phyloP scores from a whole-genome alignment of 1,140 invertebrate genomes.

The Drosophila kikkawai region DNA sequence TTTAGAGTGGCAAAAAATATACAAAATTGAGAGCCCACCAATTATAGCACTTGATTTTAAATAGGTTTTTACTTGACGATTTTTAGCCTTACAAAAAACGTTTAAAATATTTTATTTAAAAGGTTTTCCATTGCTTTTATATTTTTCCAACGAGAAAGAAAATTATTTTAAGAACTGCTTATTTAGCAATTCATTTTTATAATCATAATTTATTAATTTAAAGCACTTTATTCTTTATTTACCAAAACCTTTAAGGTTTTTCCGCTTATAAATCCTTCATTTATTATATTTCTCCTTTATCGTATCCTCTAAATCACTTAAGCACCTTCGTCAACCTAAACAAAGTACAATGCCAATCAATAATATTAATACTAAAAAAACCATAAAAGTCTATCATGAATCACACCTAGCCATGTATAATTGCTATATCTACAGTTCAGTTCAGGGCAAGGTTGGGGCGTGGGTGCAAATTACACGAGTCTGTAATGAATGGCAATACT shows the following conservation, averaged over 20 bases:
- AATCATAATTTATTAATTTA: neutral
- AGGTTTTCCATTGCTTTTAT: neutral
- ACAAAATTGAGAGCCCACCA: neutral
- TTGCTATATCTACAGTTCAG: neutral
- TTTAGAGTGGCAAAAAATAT: neutral
- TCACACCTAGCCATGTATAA: slow-evolving; percentile 18
- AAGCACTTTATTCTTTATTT: neutral
- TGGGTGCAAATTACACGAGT: slow-evolving; percentile 52
- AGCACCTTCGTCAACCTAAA: neutral
- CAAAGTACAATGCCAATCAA: slow-evolving; percentile 35
- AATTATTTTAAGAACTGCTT: neutral
- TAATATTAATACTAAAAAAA: slow-evolving; percentile 3
- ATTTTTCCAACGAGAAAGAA: neutral
- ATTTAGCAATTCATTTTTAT: neutral
- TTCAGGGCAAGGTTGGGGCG: slow-evolving; percentile 9
- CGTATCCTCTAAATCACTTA: slow-evolving; percentile 3
- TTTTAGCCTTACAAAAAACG: neutral
- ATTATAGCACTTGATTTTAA: neutral
- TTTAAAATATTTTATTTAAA: neutral
- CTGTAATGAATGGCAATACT: slow-evolving; percentile 14
- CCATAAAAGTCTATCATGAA: slow-evolving; percentile 31
- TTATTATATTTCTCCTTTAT: neutral
- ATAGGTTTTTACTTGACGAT: too few relatives aligned
- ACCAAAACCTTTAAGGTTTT: neutral
- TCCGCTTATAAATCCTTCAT: neutral